These are phyloP conservation scores for Charina bottae DNA, from an alignment of 2,113 vertebrate genomes.

Conservation along the genomic window DNA sequence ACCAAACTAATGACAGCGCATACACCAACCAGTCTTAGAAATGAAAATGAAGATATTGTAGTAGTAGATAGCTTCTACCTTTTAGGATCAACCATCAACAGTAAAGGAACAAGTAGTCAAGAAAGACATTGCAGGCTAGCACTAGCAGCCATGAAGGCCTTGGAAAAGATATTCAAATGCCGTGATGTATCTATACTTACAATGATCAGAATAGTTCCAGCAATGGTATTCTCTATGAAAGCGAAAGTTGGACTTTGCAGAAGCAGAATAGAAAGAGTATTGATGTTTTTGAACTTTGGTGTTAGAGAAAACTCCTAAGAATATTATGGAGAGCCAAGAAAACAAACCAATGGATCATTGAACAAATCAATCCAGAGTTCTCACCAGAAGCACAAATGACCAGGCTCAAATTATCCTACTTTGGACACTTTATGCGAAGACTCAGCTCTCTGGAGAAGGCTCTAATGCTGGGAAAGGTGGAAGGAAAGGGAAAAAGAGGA, in stretches of 20 bases:
- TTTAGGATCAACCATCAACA: neutral
- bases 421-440: neutral
- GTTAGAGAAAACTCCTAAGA: neutral
- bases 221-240: neutral
- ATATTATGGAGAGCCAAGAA: neutral
- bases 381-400: neutral
- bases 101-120: neutral
- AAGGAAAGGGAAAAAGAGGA: neutral
- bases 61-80: neutral
- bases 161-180: neutral
- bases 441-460: neutral
- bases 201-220: neutral
- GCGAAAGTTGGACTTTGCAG: neutral
- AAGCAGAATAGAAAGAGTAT: neutral
- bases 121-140: neutral
- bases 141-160: neutral
- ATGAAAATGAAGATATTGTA: neutral
- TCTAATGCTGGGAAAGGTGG: neutral
- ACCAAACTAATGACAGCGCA: neutral
- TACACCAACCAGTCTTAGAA: neutral
- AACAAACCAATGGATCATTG: neutral
- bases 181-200: neutral
- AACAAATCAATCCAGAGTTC: neutral
- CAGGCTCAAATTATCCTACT: neutral
- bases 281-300: neutral